Evolutionary conservation across 2,113 vertebrate genomes (phyloP).

Genomic region (Macrotis lagotis): DNA sequence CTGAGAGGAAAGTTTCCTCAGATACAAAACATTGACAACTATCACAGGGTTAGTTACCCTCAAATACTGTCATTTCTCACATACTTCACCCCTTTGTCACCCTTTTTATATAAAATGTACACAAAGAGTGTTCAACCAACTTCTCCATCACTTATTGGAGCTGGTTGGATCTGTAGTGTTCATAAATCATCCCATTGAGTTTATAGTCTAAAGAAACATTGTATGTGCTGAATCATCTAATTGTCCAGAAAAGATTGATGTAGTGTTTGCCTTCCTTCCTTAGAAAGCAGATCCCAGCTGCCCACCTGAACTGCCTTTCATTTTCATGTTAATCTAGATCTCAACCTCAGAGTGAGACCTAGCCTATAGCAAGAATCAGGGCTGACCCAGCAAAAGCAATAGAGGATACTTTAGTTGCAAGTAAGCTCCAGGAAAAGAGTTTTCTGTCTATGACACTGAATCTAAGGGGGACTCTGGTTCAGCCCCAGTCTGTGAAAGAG

Average conservation of each 20-base stretch:
- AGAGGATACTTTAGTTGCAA: neutral
- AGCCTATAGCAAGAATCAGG: slow-evolving; percentile 31
- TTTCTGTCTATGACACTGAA: neutral
- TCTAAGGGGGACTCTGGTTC: neutral
- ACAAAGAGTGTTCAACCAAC: neutral
- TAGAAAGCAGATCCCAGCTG: slow-evolving; percentile 34
- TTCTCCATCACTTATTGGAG: slow-evolving; percentile 47
- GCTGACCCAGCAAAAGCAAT: neutral
- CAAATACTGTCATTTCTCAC: slow-evolving; percentile 35
- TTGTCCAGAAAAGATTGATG: slow-evolving; percentile 53
- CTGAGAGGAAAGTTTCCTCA: slow-evolving; percentile 45
- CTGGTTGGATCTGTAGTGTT: slow-evolving; percentile 30
- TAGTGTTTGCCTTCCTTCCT: slow-evolving; percentile 1
- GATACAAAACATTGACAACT: slow-evolving; percentile 41
- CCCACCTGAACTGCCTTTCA: slow-evolving; percentile 13
- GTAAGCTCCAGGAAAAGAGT: neutral
- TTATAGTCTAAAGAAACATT: slow-evolving; percentile 4
- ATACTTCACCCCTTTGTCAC: slow-evolving; percentile 24
- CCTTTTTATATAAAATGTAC: neutral
- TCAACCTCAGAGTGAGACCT: neutral
- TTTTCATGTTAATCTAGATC: slow-evolving; percentile 55
- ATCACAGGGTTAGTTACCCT: slow-evolving; percentile 35
- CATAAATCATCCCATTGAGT: slow-evolving; percentile 58
- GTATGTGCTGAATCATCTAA: slow-evolving; percentile 73
- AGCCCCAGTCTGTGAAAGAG: neutral